Evolutionary conservation across 2,797 vertebrate genomes (phyloP), one percentile per base, ranked within the genome.

Genomic region (Anguilla anguilla): DNA sequence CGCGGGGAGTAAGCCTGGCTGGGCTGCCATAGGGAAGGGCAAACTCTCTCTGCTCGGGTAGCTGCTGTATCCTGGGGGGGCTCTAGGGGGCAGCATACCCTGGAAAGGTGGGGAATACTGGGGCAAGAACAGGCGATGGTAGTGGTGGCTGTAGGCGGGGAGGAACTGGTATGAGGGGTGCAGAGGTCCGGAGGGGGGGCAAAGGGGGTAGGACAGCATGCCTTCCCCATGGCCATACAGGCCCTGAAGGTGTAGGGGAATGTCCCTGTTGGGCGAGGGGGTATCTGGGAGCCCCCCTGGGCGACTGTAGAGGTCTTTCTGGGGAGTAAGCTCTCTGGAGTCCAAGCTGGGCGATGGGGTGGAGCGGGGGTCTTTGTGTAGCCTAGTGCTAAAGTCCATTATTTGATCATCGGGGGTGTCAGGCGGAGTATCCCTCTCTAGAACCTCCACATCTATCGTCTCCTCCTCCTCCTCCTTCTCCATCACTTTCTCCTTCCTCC

Each of bases 391-490:
- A 91, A 95, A 95, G 90, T 96, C 95, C 93, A 94, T 88, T 7
- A 95, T 92, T 85, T 96, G 95, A 77, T 95, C 93, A 0, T 96
- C 94, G 0, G 96, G 95, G 0, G 96, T 96, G 91, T 94, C 94
- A 0, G 95, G 96, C 0, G 96, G 96, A 0, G 94, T 95, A 93
- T 95, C 95, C 88, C 95, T 92, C 84, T 95, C 96, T 57, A 95
- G 86, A 72, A 94, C 91, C 90, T 96, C 95, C 22, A 95, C 94
- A 0, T 96, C 94, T 0, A 95, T 93, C n/a, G 93, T 96, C 89
- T 95, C 94, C 15, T 94, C 96, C 22, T 3, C 92, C 49, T 83
- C 86, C 85, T 91, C 91, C 2, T 93, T 91, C 11, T 94, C 94
- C 86, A 59, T 69, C 10, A 86, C 87, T 82, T 91, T 90, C 5